phyloP scores from a whole-genome alignment of 2,888 invertebrate genomes.

The Atethmia centrago region DNA sequence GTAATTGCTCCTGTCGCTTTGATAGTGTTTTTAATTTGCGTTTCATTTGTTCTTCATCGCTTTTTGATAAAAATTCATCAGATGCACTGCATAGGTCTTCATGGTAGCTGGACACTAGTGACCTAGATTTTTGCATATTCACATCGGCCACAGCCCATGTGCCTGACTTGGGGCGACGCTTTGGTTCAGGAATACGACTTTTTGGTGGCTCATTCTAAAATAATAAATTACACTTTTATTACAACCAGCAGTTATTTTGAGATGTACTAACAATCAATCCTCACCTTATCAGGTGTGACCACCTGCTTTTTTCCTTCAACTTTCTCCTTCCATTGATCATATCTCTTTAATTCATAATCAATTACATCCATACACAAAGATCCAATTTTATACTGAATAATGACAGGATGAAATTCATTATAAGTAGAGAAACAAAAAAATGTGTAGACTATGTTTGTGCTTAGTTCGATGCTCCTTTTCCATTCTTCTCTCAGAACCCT shows the following conservation, averaged over 20 bases:
- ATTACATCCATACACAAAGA: slow-evolving; percentile 99
- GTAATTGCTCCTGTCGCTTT: slow-evolving; percentile 97
- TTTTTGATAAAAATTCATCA: slow-evolving; percentile 87
- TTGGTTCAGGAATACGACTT: slow-evolving; percentile 93
- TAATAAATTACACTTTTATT: background rate
- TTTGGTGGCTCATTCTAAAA: slow-evolving; percentile 92
- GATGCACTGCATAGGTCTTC: slow-evolving; percentile 91
- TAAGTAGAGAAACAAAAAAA: slow-evolving; percentile 99
- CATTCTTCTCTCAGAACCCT: slow-evolving; percentile 99
- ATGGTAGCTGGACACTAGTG: slow-evolving; percentile 93
- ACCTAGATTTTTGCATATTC: slow-evolving; percentile 90
- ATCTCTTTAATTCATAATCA: slow-evolving; percentile 97
- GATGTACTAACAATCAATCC: slow-evolving; percentile 3
- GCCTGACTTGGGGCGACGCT: slow-evolving; percentile 94
- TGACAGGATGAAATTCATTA: slow-evolving; percentile 97
- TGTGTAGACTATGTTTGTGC: slow-evolving; percentile 98
- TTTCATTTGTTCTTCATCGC: slow-evolving; percentile 94
- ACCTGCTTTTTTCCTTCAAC: slow-evolving; percentile 88
- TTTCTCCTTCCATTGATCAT: slow-evolving; percentile 96
- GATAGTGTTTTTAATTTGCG: slow-evolving; percentile 95
- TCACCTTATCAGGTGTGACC: slow-evolving; percentile 86
- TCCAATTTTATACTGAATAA: slow-evolving; percentile 99
- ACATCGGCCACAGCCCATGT: slow-evolving; percentile 92
- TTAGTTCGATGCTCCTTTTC: slow-evolving; percentile 98
- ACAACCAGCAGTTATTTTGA: background rate